Evolutionary conservation across 2,113 vertebrate genomes (phyloP), one percentile per base, ranked within the genome.

Genomic region (Cichladusa arquata): DNA sequence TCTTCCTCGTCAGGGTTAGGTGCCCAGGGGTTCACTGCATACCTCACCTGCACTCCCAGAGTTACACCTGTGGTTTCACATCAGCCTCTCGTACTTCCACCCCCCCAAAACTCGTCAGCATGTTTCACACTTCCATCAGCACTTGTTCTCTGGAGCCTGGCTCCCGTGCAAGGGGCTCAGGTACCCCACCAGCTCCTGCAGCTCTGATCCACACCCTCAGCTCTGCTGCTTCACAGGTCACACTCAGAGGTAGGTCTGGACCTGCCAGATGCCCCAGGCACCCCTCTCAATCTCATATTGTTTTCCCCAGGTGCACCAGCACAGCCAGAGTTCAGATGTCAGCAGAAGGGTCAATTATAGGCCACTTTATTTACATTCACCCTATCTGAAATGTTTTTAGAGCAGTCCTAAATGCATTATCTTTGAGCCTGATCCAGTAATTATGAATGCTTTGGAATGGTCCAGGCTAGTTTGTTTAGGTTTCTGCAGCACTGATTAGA

Each of bases 321-420:
- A 12, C 5, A 8, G 44, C 11, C 45, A 61, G 83, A 8, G 72
- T 86, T 93, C 87, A 96, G 57, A 76, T 91, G 72, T 91, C 89
- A 95, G 57, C 69, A 92, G 81, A 78, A 94, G 15, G 70, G 69
- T 87, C 89, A 94, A 57, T 92, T 96, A 82, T 29, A 85, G 81
- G 81, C 61, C 66, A 56, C 60, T 89, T 84, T 93, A 69, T 97
- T 95, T 96, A 86, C 64, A 74, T 81, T 92, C 79, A 81, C 73
- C 29, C 36, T 85, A 60, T 85, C 83, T 91, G 69, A 86, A 69
- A 84, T 57, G 70, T 69, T 91, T 96, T 95, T 65, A 95, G 61
- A 64, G 53, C 77, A 87, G 83, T 77, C 73, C 66, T 96, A 91
- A 97, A 91, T 2, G 7, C 62, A 79, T 91, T 93, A 81, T 81